Conservation (phyloP, 2,113 vertebrate genomes). For the Epinephelus lanceolatus region DNA sequence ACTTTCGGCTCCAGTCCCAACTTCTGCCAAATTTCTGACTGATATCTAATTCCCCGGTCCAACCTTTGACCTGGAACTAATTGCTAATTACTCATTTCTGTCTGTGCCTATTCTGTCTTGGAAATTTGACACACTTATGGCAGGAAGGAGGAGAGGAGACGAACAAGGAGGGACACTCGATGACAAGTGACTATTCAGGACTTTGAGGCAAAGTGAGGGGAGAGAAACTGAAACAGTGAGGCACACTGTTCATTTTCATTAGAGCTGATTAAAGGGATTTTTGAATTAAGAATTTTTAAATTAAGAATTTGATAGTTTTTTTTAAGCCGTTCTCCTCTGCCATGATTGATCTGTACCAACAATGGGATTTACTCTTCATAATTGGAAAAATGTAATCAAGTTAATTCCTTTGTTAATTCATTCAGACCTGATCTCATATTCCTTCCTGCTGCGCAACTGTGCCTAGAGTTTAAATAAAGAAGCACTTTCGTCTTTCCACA, state of each 20-base stretch:
- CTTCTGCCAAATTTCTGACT: conserved; percentile 17
- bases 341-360: conserved; percentile 70
- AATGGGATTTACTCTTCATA: conserved; percentile 73
- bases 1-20: not conserved
- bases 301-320: conserved; percentile 49
- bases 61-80: conserved; percentile 53
- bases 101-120: not conserved
- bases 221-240: conserved; percentile 15
- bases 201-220: not conserved
- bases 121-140: conserved; percentile 17
- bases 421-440: conserved; percentile 29
- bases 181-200: not conserved
- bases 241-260: conserved; percentile 51
- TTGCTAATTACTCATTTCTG: conserved; percentile 39
- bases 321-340: conserved; percentile 53
- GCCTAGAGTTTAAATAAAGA: conserved; percentile 39
- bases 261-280: conserved; percentile 73
- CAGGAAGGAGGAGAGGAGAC: not conserved
- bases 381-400: conserved; percentile 77
- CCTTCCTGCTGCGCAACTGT: conserved; percentile 22
- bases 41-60: conserved; percentile 32
- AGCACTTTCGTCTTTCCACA: conserved; percentile 16
- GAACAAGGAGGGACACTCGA: not conserved
- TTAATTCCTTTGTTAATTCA: conserved; percentile 73
- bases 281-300: conserved; percentile 54